These are phyloP conservation scores for Suricata suricatta DNA, from an alignment of 2,113 vertebrate genomes.

Conservation along the genomic window DNA sequence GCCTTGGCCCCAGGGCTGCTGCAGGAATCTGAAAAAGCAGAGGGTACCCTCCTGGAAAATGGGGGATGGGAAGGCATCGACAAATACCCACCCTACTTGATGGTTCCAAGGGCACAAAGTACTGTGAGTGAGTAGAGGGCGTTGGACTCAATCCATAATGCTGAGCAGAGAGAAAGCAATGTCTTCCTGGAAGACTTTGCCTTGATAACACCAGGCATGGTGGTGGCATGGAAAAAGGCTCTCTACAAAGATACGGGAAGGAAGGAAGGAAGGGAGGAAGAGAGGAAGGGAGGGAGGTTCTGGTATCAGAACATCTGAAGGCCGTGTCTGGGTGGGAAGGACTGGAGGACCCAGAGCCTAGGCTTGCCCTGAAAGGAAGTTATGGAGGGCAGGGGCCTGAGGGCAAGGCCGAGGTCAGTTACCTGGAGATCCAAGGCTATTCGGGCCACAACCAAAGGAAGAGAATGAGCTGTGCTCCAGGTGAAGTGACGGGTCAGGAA, in stretches of 20 bases:
- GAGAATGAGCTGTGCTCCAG: not conserved
- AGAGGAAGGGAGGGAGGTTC: not conserved
- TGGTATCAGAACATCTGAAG: not conserved
- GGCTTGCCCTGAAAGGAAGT: not conserved
- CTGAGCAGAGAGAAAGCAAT: not conserved
- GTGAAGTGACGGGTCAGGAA: fast-evolving
- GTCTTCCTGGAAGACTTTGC: not conserved
- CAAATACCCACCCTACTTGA: not conserved
- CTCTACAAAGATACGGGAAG: not conserved
- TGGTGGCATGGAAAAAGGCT: too few relatives aligned
- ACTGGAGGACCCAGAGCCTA: not conserved
- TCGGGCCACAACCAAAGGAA: not conserved
- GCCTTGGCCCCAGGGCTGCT: not conserved
- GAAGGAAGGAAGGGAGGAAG: not conserved
- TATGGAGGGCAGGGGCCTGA: not conserved
- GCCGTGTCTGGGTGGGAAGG: not conserved
- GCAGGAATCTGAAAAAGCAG: not conserved
- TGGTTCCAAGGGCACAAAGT: not conserved
- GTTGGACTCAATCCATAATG: not conserved
- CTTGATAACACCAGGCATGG: not conserved
- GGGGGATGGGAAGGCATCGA: not conserved
- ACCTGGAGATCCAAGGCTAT: not conserved
- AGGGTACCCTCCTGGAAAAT: not conserved
- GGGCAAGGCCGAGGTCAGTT: not conserved
- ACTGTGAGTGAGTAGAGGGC: not conserved